Conservation (phyloP, 2,888 invertebrate genomes). For the Notocelia uddmanniana region DNA sequence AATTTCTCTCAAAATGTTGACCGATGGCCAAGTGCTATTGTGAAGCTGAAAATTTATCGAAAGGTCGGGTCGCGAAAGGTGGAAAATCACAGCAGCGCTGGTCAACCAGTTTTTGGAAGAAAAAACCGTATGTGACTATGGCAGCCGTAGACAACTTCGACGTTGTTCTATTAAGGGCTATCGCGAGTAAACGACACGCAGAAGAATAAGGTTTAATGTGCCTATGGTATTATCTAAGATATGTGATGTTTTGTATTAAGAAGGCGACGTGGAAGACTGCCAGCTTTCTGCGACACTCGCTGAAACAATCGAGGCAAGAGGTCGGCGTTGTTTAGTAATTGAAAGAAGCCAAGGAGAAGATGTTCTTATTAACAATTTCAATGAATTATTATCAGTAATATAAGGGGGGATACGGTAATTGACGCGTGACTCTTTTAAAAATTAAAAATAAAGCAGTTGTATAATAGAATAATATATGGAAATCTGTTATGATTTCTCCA, state of each 20-base stretch:
- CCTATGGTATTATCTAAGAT: neutral
- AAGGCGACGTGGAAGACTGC: constrained; percentile 64
- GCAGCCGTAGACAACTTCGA: neutral
- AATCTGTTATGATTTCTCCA: too few relatives aligned
- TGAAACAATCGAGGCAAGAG: constrained; percentile 46
- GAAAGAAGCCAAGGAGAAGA: constrained; percentile 5
- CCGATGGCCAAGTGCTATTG: constrained; percentile 52
- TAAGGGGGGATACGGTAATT: neutral
- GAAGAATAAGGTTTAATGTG: neutral
- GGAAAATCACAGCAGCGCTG: constrained; percentile 72
- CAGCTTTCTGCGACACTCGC: constrained; percentile 58
- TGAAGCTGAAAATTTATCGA: constrained; percentile 48
- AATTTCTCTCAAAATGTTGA: neutral
- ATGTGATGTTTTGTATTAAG: neutral
- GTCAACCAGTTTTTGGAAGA: constrained; percentile 56
- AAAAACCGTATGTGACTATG: neutral
- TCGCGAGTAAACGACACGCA: neutral
- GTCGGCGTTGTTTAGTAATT: constrained; percentile 35
- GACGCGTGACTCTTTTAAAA: too few relatives aligned
- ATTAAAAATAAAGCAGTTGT: too few relatives aligned
- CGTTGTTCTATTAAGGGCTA: neutral
- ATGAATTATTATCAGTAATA: neutral
- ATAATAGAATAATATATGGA: too few relatives aligned
- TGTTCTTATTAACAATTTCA: neutral
- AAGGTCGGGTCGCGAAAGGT: constrained; percentile 58